These are phyloP conservation scores for Theristicus caerulescens DNA, from an alignment of 2,113 vertebrate genomes.

Conservation along the genomic window DNA sequence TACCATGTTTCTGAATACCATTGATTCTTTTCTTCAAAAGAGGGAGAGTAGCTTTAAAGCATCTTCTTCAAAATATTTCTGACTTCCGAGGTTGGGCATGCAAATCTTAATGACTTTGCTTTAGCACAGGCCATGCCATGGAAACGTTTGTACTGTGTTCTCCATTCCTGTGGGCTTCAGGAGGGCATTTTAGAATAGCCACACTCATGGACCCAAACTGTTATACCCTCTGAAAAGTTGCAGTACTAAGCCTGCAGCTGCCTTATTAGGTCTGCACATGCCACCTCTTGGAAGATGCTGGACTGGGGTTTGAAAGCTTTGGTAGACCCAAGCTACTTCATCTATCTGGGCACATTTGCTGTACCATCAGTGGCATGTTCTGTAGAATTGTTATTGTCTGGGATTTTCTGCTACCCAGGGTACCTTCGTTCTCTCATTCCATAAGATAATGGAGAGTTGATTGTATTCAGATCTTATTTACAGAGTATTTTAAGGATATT, in stretches of 20 bases:
- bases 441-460: neutral
- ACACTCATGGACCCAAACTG: fast-evolving
- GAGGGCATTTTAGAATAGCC: neutral
- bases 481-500: neutral
- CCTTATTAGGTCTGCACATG: neutral
- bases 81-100: fast-evolving
- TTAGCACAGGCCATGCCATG: neutral
- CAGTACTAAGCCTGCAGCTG: neutral
- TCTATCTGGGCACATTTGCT: neutral
- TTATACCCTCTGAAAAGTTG: neutral
- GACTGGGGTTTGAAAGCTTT: neutral
- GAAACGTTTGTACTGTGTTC: neutral
- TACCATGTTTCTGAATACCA: neutral
- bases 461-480: neutral
- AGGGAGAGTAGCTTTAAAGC: neutral
- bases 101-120: neutral
- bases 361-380: fast-evolving
- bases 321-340: neutral
- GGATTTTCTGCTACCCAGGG: neutral
- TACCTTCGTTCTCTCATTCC: neutral
- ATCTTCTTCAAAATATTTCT: neutral
- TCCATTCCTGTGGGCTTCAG: neutral
- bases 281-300: neutral
- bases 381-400: neutral
- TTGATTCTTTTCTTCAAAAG: neutral